Evolutionary conservation across 2,797 vertebrate species (phyloP), one percentile per base, ranked within the genome.

Genomic region (Gambusia yucatana): DNA sequence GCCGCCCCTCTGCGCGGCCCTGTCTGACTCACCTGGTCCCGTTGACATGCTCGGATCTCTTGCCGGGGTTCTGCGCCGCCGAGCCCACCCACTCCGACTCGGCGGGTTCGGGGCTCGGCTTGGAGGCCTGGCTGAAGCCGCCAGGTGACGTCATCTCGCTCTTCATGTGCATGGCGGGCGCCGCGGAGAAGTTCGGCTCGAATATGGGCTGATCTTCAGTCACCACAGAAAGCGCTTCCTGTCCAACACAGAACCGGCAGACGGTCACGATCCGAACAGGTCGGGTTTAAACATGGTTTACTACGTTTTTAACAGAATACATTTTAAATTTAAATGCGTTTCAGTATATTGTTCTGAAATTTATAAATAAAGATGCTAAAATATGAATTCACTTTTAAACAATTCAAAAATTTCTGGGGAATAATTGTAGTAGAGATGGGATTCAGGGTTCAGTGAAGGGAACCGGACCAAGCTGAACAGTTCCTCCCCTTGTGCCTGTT

Each of bases 221-320:
- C 89, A 97, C 96, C 87, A 96, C 96, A 13, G 96, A 95, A 87
- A 97, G 92, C 57, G 96, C 96, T 96, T 97, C 96, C 96, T 97
- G 92, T 88, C 67, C 78, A 81, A 91, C 82, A 93, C 71, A 16
- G 76, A 78, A 59, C 78, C 36, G 17, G 36, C 20, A 41, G 36
- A 67, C 63, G 36, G 17, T 67, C 20, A 67, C 16, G 63, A 22
- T 69, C 36, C 30, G 3, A 9, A 63, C 59, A 30, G 55, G 55
- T 41, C 6, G 39, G 39, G 39, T 8, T 14, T 61, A 33, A 16
- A 61, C 4, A 6, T 30, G 14, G 9, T 28, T 14, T 30, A 2
- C n/a, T 30, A 17, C 1, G 61, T 63, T 63, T 63, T 63, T 20
- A 63, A 20, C 6, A 61, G 3, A 16, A 33, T 14, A 16, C 28